Evolutionary conservation across 2,113 vertebrate species (phyloP).

Genomic region (Tamias sibiricus): DNA sequence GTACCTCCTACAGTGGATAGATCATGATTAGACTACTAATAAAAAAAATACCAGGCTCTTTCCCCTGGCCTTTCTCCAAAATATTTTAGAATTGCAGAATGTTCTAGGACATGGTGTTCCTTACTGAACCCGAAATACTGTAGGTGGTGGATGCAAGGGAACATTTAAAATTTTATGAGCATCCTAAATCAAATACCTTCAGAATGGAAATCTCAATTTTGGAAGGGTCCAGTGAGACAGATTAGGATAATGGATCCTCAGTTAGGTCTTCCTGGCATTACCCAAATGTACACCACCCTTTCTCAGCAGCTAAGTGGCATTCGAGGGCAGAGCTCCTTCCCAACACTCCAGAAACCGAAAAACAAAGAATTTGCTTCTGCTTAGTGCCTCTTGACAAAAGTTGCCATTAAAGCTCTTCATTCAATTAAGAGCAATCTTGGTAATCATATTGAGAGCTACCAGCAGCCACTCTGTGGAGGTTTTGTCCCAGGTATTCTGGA

Average conservation of each 20-base stretch:
- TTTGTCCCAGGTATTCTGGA: not conserved
- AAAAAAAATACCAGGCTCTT: not conserved
- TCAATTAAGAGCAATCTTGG: constrained; percentile 30
- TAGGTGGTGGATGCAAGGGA: not conserved
- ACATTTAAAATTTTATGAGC: constrained; percentile 38
- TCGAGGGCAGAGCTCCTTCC: not conserved
- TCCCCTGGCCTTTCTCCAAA: not conserved
- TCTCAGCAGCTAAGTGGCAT: constrained; percentile 3
- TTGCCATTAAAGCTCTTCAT: not conserved
- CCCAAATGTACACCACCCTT: not conserved
- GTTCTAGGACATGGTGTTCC: not conserved
- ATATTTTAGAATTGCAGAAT: not conserved
- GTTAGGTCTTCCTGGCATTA: constrained; percentile 39
- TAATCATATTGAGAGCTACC: not conserved
- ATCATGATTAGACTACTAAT: too few species aligned
- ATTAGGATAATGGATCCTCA: constrained; percentile 32
- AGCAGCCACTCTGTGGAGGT: not conserved
- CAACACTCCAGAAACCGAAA: not conserved
- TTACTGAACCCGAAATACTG: not conserved
- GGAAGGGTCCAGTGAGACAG: not conserved
- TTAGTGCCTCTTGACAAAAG: not conserved
- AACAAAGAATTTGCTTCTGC: not conserved
- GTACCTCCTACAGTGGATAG: not conserved
- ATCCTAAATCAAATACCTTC: constrained; percentile 20
- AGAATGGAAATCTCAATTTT: constrained; percentile 35